Evolutionary conservation across 2,888 invertebrate species (phyloP), one percentile per base, ranked within the genome.

Genomic region (Graphium colonna): DNA sequence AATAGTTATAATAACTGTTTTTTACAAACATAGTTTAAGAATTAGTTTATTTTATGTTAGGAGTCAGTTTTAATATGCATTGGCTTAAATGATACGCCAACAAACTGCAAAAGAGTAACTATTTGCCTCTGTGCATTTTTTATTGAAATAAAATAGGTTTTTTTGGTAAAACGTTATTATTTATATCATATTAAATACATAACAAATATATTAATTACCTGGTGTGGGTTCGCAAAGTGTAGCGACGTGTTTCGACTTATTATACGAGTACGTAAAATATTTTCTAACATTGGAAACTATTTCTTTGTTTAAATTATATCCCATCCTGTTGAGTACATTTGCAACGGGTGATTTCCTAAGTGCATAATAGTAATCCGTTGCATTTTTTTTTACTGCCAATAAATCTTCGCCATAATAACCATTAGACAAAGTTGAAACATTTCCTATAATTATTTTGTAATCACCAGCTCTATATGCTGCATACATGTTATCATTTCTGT

Each of bases 401-500:
- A 78, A 71, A 16, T 80, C 73, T 2, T 73, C 67, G 15, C 88
- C 87, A 48, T 86, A 88, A 56, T 84, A 82, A 18, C 68, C 77
- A 51, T 86, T 88, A 18, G 64, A 75, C 13, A 81, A 13, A 3
- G 81, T 82, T 9, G 85, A 77, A 0, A 90, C 78, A 40, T 91
- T 91, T 1, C 93, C 93, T 38, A 91, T 90, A 0, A 93, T 68
- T 55, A 93, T 91, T 74, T 93, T 93, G 75, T 91, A 93, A 69
- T 93, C 91, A 0, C 92, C 92, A 17, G 89, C 84, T 69, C 93
- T 86, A 79, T 86, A 68, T 2, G 92, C 91, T 0, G 90, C 91
- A 60, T 92, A 92, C 17, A 71, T 60, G 59, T 91, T 91, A 1
- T 61, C 73, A 8, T 82, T 71, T 40, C 91, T 90, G 55, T 93